Percentiles rank a stretch among this genome's conserved stretches.
phyloP scores from a whole-genome alignment of 2,113 vertebrate species.

The Clupea harengus region DNA sequence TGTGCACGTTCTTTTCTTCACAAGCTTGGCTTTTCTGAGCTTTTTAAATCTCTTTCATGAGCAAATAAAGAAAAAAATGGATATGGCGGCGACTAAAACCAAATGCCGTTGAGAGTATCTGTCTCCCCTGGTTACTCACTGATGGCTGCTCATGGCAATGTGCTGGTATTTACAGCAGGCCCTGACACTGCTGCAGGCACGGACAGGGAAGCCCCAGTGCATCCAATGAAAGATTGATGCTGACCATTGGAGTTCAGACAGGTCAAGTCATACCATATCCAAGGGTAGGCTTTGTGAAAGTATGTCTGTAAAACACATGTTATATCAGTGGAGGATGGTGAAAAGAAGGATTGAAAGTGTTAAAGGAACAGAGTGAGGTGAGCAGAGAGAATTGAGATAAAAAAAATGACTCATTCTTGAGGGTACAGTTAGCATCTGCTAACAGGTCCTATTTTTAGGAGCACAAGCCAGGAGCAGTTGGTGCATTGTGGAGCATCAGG shows the following conservation, averaged over 20 bases:
- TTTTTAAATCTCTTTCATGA: background rate
- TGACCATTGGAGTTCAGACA: background rate
- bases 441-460: constrained; percentile 5
- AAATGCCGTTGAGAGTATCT: background rate
- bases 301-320: background rate
- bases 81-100: background rate
- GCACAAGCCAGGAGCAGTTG: background rate
- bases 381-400: background rate
- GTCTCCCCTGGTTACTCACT: background rate
- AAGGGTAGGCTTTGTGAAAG: background rate
- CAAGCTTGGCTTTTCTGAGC: background rate
- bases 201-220: background rate
- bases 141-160: background rate
- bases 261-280: background rate
- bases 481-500: background rate
- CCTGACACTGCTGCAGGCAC: background rate
- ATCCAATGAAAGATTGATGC: background rate
- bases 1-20: background rate
- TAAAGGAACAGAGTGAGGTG: background rate
- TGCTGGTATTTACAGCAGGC: background rate
- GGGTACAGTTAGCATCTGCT: background rate
- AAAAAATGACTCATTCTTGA: background rate
- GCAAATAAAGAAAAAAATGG: background rate
- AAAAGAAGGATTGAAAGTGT: background rate
- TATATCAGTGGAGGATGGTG: background rate